These are phyloP conservation scores for Arremon aurantiirostris DNA, from an alignment of 2,797 vertebrate genomes.

Conservation along the genomic window DNA sequence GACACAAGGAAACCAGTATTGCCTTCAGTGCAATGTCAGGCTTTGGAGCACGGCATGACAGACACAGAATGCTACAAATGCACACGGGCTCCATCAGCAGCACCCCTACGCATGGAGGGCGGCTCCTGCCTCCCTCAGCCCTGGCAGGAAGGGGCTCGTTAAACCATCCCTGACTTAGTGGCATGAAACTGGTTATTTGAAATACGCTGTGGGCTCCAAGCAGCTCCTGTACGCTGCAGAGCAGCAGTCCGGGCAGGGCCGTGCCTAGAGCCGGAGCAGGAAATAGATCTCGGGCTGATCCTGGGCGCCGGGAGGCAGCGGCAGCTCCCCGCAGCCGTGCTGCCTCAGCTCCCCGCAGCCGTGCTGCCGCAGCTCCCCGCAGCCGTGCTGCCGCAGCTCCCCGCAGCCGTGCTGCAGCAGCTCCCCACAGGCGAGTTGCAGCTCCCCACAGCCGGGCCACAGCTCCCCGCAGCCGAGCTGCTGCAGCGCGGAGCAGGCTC, in stretches of 20 bases:
- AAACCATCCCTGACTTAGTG: constrained; percentile 55
- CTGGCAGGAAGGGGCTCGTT: neutral
- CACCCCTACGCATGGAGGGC: neutral
- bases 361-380: constrained; percentile 67
- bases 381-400: constrained; percentile 59
- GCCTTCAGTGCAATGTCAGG: constrained; percentile 51
- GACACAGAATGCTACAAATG: constrained; percentile 61
- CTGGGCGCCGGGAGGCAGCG: constrained; percentile 66
- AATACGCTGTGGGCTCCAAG: neutral
- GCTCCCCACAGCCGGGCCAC: constrained; percentile 17
- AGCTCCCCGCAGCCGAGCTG: constrained; percentile 72
- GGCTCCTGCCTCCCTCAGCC: constrained; percentile 55
- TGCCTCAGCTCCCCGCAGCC: too few species aligned
- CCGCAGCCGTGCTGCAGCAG: neutral
- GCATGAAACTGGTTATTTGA: neutral
- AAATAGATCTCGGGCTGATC: constrained; percentile 96
- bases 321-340: constrained; percentile 67
- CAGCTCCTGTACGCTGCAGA: neutral
- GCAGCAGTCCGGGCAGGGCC: constrained; percentile 49
- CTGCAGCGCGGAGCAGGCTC: constrained; percentile 80
- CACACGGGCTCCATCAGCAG: constrained; percentile 31
- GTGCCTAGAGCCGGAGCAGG: constrained; percentile 85
- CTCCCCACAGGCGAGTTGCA: too few species aligned
- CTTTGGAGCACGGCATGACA: constrained; percentile 70
- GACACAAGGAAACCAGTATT: neutral